Evolutionary conservation across 37 sponge, comb jelly and placozoan species (phyloP), one percentile per base, ranked within the genome.

Genomic region (Haliclona indistincta): DNA sequence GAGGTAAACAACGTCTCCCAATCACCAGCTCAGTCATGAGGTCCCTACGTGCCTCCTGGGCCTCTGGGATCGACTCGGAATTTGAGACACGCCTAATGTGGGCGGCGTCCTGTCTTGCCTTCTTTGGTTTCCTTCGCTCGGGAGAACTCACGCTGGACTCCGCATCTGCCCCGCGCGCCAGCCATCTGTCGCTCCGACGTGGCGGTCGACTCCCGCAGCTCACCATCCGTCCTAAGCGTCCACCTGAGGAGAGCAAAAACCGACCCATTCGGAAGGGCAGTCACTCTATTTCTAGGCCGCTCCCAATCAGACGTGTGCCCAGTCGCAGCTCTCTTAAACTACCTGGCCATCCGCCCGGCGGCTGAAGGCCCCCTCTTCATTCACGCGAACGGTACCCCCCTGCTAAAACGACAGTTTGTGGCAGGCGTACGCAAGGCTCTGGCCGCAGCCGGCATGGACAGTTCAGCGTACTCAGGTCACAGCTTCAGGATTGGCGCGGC

Each of bases 401-500:
- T 71, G 54, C 45, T 54, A 8, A 34, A 67, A 35, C 67, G 42
- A 1, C 40, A n/a, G 34, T 51, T 66, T 49, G 55, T 51, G 78
- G 67, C 35, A 19, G 54, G 28, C 23, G 38, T 77, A 13, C 22
- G 78, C 5, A 33, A 38, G 13, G 67, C 55, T 2, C 38, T 77
- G 22, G 25, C 54, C 19, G 36, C 29, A 32, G 67, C 40, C 2
- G 67, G 52, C 26, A 47, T 38, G 51, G 6, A 43, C 2, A 66
- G 23, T 4, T 7, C 11, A 34, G 65, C 17, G 4, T 76, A 64
- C 38, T 42, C 66, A 17, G 77, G 77, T 38, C 77, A 76, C 35
- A 45, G 49, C 23, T 74, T 74, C 62, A 38, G 75, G 13, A 74
- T 74, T 26, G 75, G 75, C 28, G 75, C 62, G 61, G 75, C 77